These are phyloP conservation scores for Caenorhabditis inopinata DNA, from an alignment of 1,140 invertebrate species.

Conservation along the genomic window DNA sequence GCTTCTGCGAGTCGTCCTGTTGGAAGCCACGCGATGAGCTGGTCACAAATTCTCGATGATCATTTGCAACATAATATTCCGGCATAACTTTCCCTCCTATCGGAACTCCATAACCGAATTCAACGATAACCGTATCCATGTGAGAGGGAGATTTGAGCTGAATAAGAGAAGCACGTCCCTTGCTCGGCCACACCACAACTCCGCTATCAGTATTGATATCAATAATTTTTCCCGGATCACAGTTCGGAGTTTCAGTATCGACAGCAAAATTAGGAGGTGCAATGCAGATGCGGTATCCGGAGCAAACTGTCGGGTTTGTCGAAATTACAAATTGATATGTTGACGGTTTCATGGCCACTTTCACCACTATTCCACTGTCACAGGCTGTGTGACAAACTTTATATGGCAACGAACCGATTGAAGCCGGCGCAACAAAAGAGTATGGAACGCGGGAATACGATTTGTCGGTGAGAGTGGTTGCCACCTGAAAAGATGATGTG, in stretches of 20 bases:
- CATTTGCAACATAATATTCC: neutral
- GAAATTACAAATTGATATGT: neutral
- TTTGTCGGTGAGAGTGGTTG: no score
- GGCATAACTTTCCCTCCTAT: neutral
- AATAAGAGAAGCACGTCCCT: neutral
- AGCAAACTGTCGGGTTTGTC: neutral
- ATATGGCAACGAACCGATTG: neutral
- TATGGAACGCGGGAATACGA: neutral
- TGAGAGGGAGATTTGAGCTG: neutral
- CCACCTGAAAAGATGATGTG: no score
- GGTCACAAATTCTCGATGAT: slow-evolving; percentile 5
- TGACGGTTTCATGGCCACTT: neutral
- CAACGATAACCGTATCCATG: neutral
- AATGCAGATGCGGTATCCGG: neutral
- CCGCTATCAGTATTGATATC: neutral
- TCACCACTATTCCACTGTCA: neutral
- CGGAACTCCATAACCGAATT: neutral
- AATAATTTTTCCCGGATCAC: neutral
- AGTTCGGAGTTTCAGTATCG: neutral
- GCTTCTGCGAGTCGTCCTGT: neutral
- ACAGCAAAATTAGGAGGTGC: neutral
- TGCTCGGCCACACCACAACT: neutral
- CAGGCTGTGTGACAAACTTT: neutral
- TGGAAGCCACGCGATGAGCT: neutral
- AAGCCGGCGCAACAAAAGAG: neutral